A percentile compares a stretch with the other conserved stretches of the same genome.
These are phyloP conservation scores for Odontothrips loti DNA, from an alignment of 2,888 invertebrate genomes.

Conservation along the genomic window DNA sequence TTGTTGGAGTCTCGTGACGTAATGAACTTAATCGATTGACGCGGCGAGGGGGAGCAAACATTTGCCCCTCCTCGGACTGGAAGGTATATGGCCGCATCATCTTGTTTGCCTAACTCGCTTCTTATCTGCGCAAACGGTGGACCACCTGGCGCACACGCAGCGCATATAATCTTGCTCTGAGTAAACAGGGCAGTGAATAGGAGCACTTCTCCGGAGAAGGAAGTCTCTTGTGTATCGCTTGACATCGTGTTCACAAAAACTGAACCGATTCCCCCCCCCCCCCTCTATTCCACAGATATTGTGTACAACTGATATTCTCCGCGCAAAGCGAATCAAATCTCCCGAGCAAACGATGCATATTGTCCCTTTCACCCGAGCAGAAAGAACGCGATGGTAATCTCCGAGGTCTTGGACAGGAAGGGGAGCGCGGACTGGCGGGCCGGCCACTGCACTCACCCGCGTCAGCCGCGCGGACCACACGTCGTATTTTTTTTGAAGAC, in stretches of 20 bases:
- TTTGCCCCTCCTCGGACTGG: neutral
- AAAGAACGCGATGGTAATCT: too few species aligned
- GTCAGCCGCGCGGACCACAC: neutral
- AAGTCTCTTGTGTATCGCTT: too few species aligned
- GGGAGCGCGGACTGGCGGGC: too few species aligned
- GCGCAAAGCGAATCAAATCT: too few species aligned
- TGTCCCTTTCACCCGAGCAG: too few species aligned
- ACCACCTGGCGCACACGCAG: neutral
- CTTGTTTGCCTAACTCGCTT: neutral
- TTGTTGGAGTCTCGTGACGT: neutral
- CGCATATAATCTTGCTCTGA: neutral
- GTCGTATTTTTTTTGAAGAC: conserved; percentile 1
- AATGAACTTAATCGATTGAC: conserved; percentile 19
- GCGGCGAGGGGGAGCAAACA: neutral
- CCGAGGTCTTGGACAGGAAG: too few species aligned
- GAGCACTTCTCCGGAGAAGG: neutral
- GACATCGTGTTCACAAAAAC: too few species aligned
- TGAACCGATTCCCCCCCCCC: too few species aligned
- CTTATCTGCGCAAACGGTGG: neutral
- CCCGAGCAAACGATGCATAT: too few species aligned
- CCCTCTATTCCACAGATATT: too few species aligned
- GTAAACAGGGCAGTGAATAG: neutral
- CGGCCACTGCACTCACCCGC: too few species aligned
- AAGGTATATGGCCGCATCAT: neutral
- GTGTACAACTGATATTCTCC: too few species aligned